phyloP scores from a whole-genome alignment of 1,140 invertebrate species.

The Bilobella aurantiaca region DNA sequence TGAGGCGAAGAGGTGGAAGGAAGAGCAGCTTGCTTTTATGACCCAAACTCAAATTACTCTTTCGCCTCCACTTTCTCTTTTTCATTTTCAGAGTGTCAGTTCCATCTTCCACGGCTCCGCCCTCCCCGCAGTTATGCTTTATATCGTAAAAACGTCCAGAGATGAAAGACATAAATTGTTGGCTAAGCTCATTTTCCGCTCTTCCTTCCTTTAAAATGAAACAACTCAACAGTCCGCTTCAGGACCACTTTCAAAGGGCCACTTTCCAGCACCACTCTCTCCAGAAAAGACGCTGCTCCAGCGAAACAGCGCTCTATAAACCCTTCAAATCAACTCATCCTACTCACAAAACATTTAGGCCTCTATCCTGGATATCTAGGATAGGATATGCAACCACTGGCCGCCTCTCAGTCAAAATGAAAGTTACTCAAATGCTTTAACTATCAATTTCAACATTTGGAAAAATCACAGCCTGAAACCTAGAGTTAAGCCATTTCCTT shows the following conservation, averaged over 20 bases:
- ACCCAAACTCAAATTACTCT: constrained; percentile 3
- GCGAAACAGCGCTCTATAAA: background rate
- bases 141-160: constrained; percentile 7
- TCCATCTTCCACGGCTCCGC: background rate
- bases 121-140: background rate
- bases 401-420: no score
- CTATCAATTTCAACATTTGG: no score
- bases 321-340: background rate
- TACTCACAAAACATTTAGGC: background rate
- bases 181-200: background rate
- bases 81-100: constrained; percentile 8
- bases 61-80: constrained; percentile 7
- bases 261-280: no score
- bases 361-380: no score
- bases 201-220: background rate
- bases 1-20: background rate
- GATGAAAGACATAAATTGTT: constrained; percentile 5
- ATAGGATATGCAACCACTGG: no score
- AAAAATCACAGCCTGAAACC: no score
- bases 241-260: no score
- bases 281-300: background rate
- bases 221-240: background rate
- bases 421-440: no score
- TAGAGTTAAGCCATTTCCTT: no score
- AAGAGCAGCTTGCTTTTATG: background rate